Percentiles rank a stretch among this genome's conserved stretches.
These are phyloP conservation scores for Cheirogaleus major DNA, from an alignment of 2,797 vertebrate species.

Conservation along the genomic window DNA sequence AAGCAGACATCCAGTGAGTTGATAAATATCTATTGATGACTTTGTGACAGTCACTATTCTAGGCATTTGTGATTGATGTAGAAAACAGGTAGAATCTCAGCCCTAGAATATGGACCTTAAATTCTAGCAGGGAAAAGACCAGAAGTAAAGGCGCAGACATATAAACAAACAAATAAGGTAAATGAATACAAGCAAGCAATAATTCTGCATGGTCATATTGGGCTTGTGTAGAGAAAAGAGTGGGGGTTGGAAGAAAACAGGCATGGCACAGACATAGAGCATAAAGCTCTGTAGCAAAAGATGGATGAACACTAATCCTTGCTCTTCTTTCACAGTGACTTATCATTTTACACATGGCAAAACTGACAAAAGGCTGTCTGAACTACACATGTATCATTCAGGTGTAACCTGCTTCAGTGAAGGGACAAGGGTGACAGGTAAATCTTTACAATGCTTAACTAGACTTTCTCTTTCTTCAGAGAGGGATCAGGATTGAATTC, in stretches of 20 bases:
- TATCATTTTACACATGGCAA: conserved; percentile 9
- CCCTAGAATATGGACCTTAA: neutral
- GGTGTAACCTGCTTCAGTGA: conserved; percentile 59
- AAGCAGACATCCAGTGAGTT: neutral
- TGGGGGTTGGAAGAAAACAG: neutral
- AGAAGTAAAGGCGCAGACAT: neutral
- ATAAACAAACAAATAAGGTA: neutral
- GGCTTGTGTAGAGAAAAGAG: neutral
- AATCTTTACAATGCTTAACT: neutral
- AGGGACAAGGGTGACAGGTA: conserved; percentile 52
- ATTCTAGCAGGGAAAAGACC: neutral
- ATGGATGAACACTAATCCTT: neutral
- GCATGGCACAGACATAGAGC: neutral
- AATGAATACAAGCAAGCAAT: neutral
- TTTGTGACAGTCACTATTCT: neutral
- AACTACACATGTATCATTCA: conserved; percentile 29
- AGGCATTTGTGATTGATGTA: neutral
- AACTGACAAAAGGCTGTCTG: neutral
- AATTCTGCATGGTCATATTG: neutral
- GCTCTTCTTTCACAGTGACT: conserved; percentile 35
- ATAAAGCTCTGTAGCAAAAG: neutral
- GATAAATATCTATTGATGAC: neutral
- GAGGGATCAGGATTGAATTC: neutral
- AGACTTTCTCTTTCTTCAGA: neutral
- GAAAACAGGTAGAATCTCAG: neutral